These are phyloP conservation scores for Phytoseiulus persimilis DNA, from an alignment of 2,888 invertebrate species.

Conservation along the genomic window DNA sequence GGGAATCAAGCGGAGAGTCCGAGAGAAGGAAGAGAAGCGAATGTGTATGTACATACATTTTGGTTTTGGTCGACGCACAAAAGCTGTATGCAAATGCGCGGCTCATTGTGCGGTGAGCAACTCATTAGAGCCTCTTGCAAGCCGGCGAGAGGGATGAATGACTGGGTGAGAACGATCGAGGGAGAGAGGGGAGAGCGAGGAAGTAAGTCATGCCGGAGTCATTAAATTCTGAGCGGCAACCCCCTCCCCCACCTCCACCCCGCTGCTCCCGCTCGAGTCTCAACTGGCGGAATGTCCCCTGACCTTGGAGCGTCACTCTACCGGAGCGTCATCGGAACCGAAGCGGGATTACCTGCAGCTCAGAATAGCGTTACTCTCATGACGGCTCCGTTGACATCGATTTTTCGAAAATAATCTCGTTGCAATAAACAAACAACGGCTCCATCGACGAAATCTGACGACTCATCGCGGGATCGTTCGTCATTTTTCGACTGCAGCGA, in stretches of 20 bases:
- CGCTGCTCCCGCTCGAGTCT: too few species aligned
- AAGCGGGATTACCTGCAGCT: too few species aligned
- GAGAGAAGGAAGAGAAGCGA: not conserved
- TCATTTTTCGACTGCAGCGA: too few species aligned
- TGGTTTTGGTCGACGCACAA: conserved; percentile 5
- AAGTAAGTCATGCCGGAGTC: not conserved
- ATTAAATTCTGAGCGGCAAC: not conserved
- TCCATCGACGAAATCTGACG: too few species aligned
- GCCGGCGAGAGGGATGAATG: not conserved
- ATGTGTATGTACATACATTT: conserved; percentile 5
- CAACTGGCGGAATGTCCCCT: too few species aligned
- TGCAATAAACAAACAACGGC: too few species aligned
- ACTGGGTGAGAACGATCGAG: not conserved
- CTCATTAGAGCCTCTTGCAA: not conserved
- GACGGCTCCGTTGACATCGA: too few species aligned
- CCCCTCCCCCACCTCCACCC: not conserved
- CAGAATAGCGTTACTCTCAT: too few species aligned
- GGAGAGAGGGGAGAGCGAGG: not conserved
- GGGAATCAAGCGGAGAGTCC: not conserved
- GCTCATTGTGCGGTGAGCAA: conserved; percentile 5
- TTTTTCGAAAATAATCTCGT: too few species aligned
- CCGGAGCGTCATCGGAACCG: too few species aligned
- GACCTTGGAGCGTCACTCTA: too few species aligned
- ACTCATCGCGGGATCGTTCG: too few species aligned
- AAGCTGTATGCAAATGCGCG: not conserved